A percentile compares a stretch with the other conserved stretches of the same genome.
Conservation (phyloP, 2,888 invertebrate genomes). For the Emmelina monodactyla region DNA sequence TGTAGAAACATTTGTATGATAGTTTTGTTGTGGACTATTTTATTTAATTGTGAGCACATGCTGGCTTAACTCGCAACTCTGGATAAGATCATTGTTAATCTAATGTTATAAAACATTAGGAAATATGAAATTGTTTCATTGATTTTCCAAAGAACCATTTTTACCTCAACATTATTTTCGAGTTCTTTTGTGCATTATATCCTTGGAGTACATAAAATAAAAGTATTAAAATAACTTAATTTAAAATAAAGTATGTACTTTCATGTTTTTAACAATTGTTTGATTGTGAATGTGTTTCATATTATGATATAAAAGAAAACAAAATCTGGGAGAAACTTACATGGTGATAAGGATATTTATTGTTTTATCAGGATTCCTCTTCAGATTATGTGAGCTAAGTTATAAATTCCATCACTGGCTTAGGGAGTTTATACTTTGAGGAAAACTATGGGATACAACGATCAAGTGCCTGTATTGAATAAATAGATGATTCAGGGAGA, state of each 20-base stretch:
- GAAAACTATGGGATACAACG: no score
- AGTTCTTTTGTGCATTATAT: no score
- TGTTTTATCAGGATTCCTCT: no score
- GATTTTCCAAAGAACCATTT: not conserved
- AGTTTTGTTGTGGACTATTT: conserved; percentile 50
- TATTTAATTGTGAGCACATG: conserved; percentile 28
- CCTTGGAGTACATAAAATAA: not conserved
- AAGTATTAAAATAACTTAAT: not conserved
- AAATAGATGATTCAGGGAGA: no score
- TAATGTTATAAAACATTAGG: conserved; percentile 43
- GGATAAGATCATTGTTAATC: conserved; percentile 32
- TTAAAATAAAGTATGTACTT: not conserved
- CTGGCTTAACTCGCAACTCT: conserved; percentile 27
- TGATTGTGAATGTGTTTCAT: not conserved
- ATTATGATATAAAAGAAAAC: no score
- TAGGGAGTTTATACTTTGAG: no score
- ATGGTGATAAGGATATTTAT: no score
- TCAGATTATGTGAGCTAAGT: no score
- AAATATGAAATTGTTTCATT: conserved; percentile 31
- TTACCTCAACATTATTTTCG: not conserved
- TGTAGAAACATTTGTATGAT: conserved; percentile 55
- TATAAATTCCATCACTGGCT: no score
- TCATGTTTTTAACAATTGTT: not conserved
- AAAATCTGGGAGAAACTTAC: no score
- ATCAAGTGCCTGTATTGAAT: no score